Conservation (phyloP, 2,797 vertebrate genomes). For the Leptatherina wallacei region DNA sequence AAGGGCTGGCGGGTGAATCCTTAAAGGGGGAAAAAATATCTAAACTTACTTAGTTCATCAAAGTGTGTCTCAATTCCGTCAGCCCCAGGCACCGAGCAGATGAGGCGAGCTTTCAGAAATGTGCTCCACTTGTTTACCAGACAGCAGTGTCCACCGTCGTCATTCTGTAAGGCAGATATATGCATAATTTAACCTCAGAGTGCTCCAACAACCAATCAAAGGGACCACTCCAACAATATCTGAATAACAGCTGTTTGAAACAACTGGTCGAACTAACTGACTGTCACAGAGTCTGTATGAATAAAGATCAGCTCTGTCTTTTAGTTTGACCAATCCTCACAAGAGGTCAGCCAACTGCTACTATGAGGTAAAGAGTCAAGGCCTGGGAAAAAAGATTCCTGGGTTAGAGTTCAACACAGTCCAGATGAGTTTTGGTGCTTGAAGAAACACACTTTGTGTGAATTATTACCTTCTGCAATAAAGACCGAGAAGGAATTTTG, state of each 20-base stretch:
- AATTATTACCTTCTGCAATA: constrained; percentile 28
- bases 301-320: constrained; percentile 68
- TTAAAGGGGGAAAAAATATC: constrained; percentile 3
- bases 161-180: constrained; percentile 85
- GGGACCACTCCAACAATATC: constrained; percentile 14
- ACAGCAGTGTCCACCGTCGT: constrained; percentile 97
- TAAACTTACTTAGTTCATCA: constrained; percentile 94
- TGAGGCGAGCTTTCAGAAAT: constrained; percentile 96
- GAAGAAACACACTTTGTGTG: constrained; percentile 16
- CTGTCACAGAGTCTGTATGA: constrained; percentile 59
- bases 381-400: constrained; percentile 57
- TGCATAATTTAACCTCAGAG: constrained; percentile 29
- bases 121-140: constrained; percentile 99
- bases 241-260: constrained; percentile 61
- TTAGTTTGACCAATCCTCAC: constrained; percentile 68
- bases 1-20: not conserved
- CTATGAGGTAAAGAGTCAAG: constrained; percentile 51
- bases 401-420: constrained; percentile 41
- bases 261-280: constrained; percentile 38
- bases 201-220: constrained; percentile 1
- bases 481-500: not conserved
- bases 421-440: constrained; percentile 45
- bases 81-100: constrained; percentile 93
- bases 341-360: constrained; percentile 70
- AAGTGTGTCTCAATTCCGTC: constrained; percentile 98